Evolutionary conservation across 2,797 vertebrate genomes (phyloP).

Genomic region (Coluber constrictor): DNA sequence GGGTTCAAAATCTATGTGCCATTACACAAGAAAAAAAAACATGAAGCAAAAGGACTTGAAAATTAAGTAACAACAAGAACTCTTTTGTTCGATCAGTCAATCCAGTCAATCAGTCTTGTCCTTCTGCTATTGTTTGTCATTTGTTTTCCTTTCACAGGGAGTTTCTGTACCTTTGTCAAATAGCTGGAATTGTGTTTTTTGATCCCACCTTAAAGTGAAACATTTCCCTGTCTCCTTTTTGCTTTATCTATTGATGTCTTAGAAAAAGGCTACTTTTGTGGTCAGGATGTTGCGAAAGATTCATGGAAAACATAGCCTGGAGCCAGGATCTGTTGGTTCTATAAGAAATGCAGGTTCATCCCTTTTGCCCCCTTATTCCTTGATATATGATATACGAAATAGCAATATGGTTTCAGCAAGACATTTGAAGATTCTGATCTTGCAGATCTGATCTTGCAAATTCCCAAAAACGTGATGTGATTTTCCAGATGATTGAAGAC

Average conservation of each 20-base stretch:
- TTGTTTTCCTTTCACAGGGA: background rate
- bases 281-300: background rate
- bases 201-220: background rate
- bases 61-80: background rate
- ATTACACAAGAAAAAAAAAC: background rate
- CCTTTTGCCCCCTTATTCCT: background rate
- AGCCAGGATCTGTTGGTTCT: background rate
- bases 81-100: background rate
- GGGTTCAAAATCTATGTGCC: background rate
- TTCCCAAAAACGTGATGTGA: background rate
- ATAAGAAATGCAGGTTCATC: background rate
- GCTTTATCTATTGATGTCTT: background rate
- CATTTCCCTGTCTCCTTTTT: background rate
- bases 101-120: background rate
- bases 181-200: background rate
- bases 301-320: background rate
- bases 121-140: background rate
- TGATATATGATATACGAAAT: background rate
- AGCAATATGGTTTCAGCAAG: background rate
- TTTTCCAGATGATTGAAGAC: background rate
- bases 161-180: background rate
- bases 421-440: background rate
- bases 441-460: background rate
- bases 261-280: background rate
- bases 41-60: background rate